Evolutionary conservation across 2,797 vertebrate species (phyloP), one percentile per base, ranked within the genome.

Genomic region (Gymnoscopelus braueri): DNA sequence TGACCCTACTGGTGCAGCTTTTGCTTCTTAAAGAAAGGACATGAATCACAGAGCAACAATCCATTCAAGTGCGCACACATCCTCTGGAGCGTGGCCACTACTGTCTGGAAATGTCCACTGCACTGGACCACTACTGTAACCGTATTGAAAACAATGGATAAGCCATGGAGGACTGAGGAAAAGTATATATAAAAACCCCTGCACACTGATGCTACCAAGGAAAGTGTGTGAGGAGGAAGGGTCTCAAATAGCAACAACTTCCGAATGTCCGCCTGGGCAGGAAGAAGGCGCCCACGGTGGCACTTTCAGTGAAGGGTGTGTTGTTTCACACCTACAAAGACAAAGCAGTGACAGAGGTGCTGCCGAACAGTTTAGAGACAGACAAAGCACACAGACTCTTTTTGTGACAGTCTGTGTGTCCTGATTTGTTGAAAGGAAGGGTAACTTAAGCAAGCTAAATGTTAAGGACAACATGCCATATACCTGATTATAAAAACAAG

Each of bases 171-270:
- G 4, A 2, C 57, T 23, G 50, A 70, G 67, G 63, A 73, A 72
- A 69, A 8, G 54, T 61, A 54, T 15, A 29, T 29, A 19, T 29
- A 29, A 29, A 29, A 29, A 29, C 3, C 15, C 57, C 29, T 3
- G 39, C 15, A 14, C 55, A 70, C 50, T 47, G 55, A 71, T 66
- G 59, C 52, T 39, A 50, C 67, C 49, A 75, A 79, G 79, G 58
- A 80, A 81, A 82, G 74, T 77, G 82, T 65, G 78, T 75, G 72
- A 66, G 44, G 49, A 86, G 87, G 79, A 88, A 87, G 67, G 39
- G 61, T 70, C 70, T 79, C 71, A 53, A 24, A 83, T 81, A 66
- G 80, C 89, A 88, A 89, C 85, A 76, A 89, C 87, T 88, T 90
- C 86, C 74, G 60, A 91, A 83, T 75, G 81, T 69, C 75, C 77